Evolutionary conservation across 2,113 vertebrate species (phyloP).

Genomic region (Passer domesticus): DNA sequence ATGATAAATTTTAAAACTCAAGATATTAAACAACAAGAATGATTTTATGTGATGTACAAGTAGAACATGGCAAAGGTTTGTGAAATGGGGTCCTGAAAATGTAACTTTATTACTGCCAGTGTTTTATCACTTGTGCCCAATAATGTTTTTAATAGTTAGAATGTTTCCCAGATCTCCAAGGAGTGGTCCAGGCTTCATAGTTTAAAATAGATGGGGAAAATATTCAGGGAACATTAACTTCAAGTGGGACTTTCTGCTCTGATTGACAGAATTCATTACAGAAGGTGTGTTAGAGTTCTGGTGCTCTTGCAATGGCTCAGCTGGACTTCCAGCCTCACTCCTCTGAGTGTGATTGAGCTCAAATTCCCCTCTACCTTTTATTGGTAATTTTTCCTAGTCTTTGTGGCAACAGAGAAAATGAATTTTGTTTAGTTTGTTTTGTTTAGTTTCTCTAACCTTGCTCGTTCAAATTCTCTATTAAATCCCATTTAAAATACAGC

Average conservation of each 20-base stretch:
- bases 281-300: not conserved
- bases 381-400: not conserved
- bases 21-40: not conserved
- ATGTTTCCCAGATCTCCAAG: constrained; percentile 16
- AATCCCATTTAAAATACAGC: not conserved
- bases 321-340: constrained; percentile 21
- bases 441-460: not conserved
- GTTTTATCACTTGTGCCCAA: not conserved
- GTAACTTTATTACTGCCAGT: not conserved
- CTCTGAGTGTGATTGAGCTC: not conserved
- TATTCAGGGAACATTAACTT: constrained; percentile 56
- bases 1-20: not conserved
- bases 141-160: constrained; percentile 13
- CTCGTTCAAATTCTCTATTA: not conserved
- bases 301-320: not conserved
- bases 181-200: constrained; percentile 3
- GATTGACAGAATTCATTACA: constrained; percentile 61
- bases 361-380: not conserved
- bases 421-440: not conserved
- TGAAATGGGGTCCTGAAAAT: not conserved
- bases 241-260: constrained; percentile 20
- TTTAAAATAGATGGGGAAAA: constrained; percentile 43
- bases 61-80: not conserved
- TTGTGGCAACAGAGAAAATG: not conserved
- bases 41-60: not conserved